Evolutionary conservation across 2,113 vertebrate genomes (phyloP), one percentile per base, ranked within the genome.

Genomic region (Myrmecophaga tridactyla): DNA sequence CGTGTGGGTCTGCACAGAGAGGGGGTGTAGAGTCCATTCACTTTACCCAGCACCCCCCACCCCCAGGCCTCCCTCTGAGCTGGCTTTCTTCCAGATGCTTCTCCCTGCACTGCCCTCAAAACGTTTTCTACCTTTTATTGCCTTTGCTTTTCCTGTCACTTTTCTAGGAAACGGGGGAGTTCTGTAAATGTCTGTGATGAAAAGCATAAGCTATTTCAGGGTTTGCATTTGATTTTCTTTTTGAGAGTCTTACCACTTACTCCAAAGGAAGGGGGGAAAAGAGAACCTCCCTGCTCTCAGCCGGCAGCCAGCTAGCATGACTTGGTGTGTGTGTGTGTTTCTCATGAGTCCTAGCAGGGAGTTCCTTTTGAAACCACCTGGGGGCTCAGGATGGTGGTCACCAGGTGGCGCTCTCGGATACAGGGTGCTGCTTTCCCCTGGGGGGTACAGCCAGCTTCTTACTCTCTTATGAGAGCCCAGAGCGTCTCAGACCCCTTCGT

Each of bases 21-120:
- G 69, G 56, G 46, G 53, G 21, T 13, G 31, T 34, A 67, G 77
- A 43, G 34, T 39, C 41, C 23, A 1, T 41, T 39, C 67, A 31
- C 41, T 73, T 6, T 34, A 20, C 41, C 17, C 51, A 53, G 27
- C 3, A 25, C 21, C 29, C 65, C 56, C 39, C 36, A 27, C 76
- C 14, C 56, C 18, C 0, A 34, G 88, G 78, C 39, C 41, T 58
- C 58, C 14, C 43, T 78, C 36, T 43, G 21, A 88, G 60, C 67
- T 39, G 39, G 46, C 46, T 89, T 84, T 65, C 25, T 56, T 85
- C 56, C 97, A 97, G 97, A 96, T 95, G 92, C 97, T 94, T 95
- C 98, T 98, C 97, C 90, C 97, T 96, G 97, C 83, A 72, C 95
- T 94, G 58, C 62, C 92, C 97, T 96, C 96, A 90, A 31, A 86